Evolutionary conservation across 2,797 vertebrate species (phyloP).

Genomic region (Cichlasoma orientale): DNA sequence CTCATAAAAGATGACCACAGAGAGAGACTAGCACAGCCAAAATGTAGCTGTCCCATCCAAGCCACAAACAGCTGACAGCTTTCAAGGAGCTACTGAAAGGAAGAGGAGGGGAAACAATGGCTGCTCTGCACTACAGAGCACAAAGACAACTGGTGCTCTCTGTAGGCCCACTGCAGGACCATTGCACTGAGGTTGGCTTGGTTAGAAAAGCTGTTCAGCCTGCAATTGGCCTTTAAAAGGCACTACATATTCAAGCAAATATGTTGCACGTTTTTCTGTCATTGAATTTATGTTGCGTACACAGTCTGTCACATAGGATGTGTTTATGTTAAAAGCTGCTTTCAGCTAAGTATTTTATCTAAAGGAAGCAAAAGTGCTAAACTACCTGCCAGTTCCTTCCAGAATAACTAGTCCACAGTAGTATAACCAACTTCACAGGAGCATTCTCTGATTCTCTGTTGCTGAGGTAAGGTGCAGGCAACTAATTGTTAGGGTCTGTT

Average conservation of each 20-base stretch:
- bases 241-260: neutral
- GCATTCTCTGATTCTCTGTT: neutral
- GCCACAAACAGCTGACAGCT: slow-evolving; percentile 58
- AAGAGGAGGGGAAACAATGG: slow-evolving; percentile 21
- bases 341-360: neutral
- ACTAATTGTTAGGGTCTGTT: neutral
- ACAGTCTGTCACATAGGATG: neutral
- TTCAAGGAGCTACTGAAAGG: slow-evolving; percentile 46
- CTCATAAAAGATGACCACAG: slow-evolving; percentile 72
- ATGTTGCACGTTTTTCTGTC: neutral
- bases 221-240: slow-evolving; percentile 10
- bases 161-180: slow-evolving; percentile 16
- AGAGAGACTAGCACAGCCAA: slow-evolving; percentile 67
- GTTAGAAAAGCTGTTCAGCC: slow-evolving; percentile 22
- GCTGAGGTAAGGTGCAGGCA: neutral
- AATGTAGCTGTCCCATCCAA: slow-evolving; percentile 64
- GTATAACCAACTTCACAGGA: neutral
- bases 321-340: neutral
- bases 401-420: neutral
- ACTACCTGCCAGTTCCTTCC: neutral
- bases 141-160: slow-evolving; percentile 33
- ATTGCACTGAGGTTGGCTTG: slow-evolving; percentile 14
- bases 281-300: neutral
- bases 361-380: neutral
- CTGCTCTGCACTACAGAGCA: slow-evolving; percentile 34